phyloP scores from a whole-genome alignment of 1,140 invertebrate genomes.

The Tribolium castaneum region DNA sequence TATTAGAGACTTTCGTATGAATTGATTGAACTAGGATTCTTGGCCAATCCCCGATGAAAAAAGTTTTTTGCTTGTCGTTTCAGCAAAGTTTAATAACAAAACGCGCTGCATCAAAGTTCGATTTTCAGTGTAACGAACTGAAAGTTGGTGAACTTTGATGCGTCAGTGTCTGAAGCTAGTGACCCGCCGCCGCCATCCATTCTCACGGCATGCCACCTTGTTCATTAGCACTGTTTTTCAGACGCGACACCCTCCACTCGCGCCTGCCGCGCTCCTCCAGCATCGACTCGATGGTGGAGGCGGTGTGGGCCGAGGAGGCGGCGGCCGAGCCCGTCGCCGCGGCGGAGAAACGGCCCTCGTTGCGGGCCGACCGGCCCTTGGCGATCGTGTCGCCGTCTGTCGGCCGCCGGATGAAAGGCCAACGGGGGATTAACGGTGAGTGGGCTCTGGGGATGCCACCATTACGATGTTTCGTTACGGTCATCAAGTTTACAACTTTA shows the following conservation, averaged over 20 bases:
- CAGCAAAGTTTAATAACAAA: neutral
- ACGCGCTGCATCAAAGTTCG: slow-evolving; percentile 11
- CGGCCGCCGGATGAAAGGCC: slow-evolving; percentile 77
- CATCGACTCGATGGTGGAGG: slow-evolving; percentile 80
- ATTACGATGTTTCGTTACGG: slow-evolving; percentile 4
- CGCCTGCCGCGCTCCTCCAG: slow-evolving; percentile 80
- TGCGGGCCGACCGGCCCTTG: slow-evolving; percentile 65
- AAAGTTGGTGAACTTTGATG: slow-evolving; percentile 11
- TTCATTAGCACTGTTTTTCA: slow-evolving; percentile 57
- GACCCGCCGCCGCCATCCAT: slow-evolving; percentile 15
- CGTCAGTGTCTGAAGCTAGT: slow-evolving; percentile 4
- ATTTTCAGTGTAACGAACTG: slow-evolving; percentile 33
- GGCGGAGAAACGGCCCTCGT: slow-evolving; percentile 64
- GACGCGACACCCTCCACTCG: slow-evolving; percentile 67
- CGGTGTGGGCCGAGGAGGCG: slow-evolving; percentile 69
- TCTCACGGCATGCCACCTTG: neutral
- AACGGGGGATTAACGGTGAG: slow-evolving; percentile 79
- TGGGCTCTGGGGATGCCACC: slow-evolving; percentile 47
- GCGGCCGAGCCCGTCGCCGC: slow-evolving; percentile 65
- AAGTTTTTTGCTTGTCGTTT: too few relatives aligned
- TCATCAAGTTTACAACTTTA: slow-evolving; percentile 9
- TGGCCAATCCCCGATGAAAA: too few relatives aligned
- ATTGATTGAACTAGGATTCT: too few relatives aligned
- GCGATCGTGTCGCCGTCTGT: slow-evolving; percentile 79
- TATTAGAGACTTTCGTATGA: too few relatives aligned